These are phyloP conservation scores for Moxostoma hubbsi DNA, from an alignment of 2,797 vertebrate species.

Conservation along the genomic window DNA sequence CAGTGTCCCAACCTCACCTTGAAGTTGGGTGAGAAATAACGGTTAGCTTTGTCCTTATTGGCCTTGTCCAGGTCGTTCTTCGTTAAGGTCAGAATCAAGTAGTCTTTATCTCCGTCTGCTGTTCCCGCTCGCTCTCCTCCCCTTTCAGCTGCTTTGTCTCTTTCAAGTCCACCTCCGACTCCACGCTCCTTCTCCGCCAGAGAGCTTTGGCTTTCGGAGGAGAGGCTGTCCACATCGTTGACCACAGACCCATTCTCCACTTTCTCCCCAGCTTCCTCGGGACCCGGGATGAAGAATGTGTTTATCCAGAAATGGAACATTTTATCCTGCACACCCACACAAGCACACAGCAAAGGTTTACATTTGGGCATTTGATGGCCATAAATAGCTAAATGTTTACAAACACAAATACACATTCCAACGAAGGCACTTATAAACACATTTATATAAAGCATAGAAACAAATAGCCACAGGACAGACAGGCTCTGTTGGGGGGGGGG, in stretches of 20 bases:
- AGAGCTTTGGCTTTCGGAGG: conserved; percentile 66
- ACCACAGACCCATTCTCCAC: conserved; percentile 95
- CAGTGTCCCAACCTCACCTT: conserved; percentile 79
- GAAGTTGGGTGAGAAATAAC: conserved; percentile 99
- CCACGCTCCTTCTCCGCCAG: conserved; percentile 43
- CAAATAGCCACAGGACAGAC: not conserved
- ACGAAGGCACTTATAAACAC: conserved; percentile 27
- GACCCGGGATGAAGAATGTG: conserved; percentile 98
- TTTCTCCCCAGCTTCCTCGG: conserved; percentile 83
- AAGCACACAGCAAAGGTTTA: conserved; percentile 15
- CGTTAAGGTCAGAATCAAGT: conserved; percentile 96
- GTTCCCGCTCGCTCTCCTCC: conserved; percentile 28
- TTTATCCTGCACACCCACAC: conserved; percentile 84
- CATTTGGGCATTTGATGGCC: conserved; percentile 33
- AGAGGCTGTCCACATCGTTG: conserved; percentile 89
- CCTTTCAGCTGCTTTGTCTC: conserved; percentile 4
- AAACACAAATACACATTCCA: conserved; percentile 21
- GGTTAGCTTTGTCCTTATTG: conserved; percentile 99
- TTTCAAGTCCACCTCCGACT: conserved; percentile 27
- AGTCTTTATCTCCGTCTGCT: conserved; percentile 86
- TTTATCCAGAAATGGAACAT: conserved; percentile 99
- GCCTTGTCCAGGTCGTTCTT: conserved; percentile 99
- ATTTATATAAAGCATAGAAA: conserved; percentile 14
- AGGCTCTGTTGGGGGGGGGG: not conserved
- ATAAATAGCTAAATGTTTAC: conserved; percentile 45